phyloP scores from a whole-genome alignment of 2,113 vertebrate species.

The Uropsilus gracilis region DNA sequence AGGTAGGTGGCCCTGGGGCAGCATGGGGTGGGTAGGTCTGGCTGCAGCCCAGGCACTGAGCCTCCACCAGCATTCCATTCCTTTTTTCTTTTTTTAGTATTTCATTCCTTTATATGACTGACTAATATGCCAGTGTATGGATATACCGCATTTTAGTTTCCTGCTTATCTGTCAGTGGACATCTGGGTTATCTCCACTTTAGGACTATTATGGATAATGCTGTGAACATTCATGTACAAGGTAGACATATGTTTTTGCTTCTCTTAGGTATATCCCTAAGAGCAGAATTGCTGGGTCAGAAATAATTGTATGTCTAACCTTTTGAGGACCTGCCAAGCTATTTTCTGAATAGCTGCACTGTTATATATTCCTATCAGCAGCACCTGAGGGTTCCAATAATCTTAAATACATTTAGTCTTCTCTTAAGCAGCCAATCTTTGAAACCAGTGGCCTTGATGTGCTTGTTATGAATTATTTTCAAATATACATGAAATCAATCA shows the following conservation, averaged over 20 bases:
- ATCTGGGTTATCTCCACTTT: background rate
- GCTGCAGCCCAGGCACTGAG: too few relatives aligned
- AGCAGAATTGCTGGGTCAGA: background rate
- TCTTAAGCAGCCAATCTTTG: background rate
- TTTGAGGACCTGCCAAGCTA: background rate
- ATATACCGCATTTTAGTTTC: background rate
- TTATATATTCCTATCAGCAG: background rate
- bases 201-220: background rate
- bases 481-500: background rate
- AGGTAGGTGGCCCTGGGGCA: too few relatives aligned
- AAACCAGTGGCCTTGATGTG: background rate
- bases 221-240: background rate
- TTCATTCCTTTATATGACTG: background rate
- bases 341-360: background rate
- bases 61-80: background rate
- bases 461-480: background rate
- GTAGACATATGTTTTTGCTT: fast-evolving
- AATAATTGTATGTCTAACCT: background rate
- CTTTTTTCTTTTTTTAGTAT: background rate
- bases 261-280: background rate
- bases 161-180: background rate
- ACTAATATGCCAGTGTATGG: background rate
- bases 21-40: too few relatives aligned
- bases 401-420: background rate
- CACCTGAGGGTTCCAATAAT: background rate